Percentiles rank a stretch among this genome's conserved stretches.
Evolutionary conservation across 2,113 vertebrate species (phyloP).

Genomic region (Rhinolophus sinicus): DNA sequence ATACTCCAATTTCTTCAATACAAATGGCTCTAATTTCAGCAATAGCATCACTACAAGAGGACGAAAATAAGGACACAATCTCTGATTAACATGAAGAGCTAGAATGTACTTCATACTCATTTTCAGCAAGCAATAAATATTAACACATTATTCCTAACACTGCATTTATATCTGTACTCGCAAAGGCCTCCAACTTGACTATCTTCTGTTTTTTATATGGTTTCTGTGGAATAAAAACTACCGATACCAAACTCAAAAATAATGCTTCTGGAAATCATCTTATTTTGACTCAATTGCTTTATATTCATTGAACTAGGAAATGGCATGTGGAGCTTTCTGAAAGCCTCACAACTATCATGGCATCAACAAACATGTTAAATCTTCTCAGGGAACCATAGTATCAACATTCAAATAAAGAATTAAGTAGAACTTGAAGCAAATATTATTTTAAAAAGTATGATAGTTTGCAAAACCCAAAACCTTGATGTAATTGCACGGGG

Average conservation of each 20-base stretch:
- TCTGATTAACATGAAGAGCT: conserved; percentile 45
- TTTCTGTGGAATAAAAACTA: conserved; percentile 27
- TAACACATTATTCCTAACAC: background rate
- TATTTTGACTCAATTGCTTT: background rate
- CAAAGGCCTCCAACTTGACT: background rate
- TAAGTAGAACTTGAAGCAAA: background rate
- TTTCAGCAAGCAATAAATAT: background rate
- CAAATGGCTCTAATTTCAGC: conserved; percentile 99
- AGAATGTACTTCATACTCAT: background rate
- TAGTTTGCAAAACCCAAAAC: background rate
- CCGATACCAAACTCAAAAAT: background rate
- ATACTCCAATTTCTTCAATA: conserved; percentile 99
- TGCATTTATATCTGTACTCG: background rate
- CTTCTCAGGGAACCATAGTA: background rate
- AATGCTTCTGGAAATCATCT: background rate
- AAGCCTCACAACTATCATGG: background rate
- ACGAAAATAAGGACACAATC: background rate
- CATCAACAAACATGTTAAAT: conserved; percentile 10
- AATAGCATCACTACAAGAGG: conserved; percentile 93
- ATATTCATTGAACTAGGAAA: background rate
- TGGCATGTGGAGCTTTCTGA: background rate
- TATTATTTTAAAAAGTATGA: background rate
- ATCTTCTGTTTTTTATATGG: background rate
- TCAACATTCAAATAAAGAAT: background rate
- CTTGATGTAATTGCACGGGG: background rate